Percentiles rank a stretch among this genome's conserved stretches.
Conservation (phyloP, 2,888 invertebrate genomes). For the Auanema sp. region DNA sequence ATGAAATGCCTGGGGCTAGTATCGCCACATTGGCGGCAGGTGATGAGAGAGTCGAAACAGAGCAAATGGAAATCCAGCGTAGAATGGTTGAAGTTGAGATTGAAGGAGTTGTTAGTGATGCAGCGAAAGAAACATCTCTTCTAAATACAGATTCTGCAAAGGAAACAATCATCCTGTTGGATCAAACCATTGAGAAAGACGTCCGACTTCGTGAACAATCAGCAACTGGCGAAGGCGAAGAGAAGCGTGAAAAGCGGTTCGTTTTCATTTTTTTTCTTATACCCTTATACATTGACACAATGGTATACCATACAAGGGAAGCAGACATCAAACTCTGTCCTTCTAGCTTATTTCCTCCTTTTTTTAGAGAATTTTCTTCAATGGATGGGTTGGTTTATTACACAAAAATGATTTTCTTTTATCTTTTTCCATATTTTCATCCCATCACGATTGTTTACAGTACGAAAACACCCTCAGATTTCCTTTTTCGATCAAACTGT, state of each 20-base stretch:
- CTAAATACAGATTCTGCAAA: conserved; percentile 48
- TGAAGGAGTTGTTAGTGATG: conserved; percentile 47
- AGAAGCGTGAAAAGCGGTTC: conserved; percentile 21
- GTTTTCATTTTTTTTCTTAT: no score
- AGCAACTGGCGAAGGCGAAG: conserved; percentile 27
- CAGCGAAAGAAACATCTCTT: conserved; percentile 46
- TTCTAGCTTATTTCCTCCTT: no score
- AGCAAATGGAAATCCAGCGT: conserved; percentile 29
- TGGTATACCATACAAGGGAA: no score
- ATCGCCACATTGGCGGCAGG: conserved; percentile 24
- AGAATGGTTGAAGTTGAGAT: conserved; percentile 47
- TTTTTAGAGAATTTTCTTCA: no score
- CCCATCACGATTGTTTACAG: no score
- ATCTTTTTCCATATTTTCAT: no score
- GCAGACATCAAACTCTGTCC: no score
- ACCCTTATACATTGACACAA: no score
- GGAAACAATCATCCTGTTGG: conserved; percentile 40
- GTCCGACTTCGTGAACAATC: conserved; percentile 16
- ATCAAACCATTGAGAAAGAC: conserved; percentile 36
- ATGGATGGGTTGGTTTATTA: no score
- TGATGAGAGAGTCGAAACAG: conserved; percentile 29
- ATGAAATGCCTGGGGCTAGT: conserved; percentile 18
- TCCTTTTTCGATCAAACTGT: no score
- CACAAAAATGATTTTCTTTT: no score
- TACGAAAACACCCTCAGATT: no score